Base-by-base conservation (phyloP, 2,113 vertebrate species). In the Crocuta crocuta region DNA sequence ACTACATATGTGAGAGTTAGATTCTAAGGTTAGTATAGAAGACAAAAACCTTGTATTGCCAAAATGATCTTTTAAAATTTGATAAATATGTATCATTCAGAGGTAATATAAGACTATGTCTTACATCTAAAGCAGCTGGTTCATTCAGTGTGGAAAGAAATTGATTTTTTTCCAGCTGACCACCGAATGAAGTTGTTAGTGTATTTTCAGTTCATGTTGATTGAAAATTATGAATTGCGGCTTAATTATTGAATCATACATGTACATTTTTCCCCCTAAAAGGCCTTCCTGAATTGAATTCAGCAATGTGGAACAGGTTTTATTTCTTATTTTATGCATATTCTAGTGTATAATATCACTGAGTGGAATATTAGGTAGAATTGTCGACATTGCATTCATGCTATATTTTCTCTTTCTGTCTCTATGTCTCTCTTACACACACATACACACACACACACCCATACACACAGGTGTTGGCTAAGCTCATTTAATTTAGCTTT, bases 211-310 rank as follows among this genome's bases (percentile, higher is more conserved):
- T 83, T 95, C n/a, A 31, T 73, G 19, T 83, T 92, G 43, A 61
- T 70, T 50, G 15, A 45, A 90, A 94, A 53, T 78, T 70, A 73
- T 66, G 43, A 88, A n/a, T 89, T 83, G 4, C 65, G 12, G 1
- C 12, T 84, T 92, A 92, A 84, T 73, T 86, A 80, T 80, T 95
- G 79, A 89, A 73, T 79, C 35, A 66, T 68, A 66, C 21, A 58
- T 6, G 17, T 65, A 23, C 5, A 89, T 45, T 65, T n/a, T 78
- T 23, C 19, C 0, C 17, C 74, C 28, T 43, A 28, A 78, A 92
- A 65, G 28, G 0, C 9, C 28, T 90, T 73, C 19, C 28, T 74
- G 24, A 73, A 92, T 79, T 89, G 23, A 84, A 16, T 28, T 71
- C 17, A 84, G 10, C 21, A 89, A 45, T 3, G 1, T 87, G 23